phyloP scores from a whole-genome alignment of 2,888 invertebrate species.

The Eurytoma californica region DNA sequence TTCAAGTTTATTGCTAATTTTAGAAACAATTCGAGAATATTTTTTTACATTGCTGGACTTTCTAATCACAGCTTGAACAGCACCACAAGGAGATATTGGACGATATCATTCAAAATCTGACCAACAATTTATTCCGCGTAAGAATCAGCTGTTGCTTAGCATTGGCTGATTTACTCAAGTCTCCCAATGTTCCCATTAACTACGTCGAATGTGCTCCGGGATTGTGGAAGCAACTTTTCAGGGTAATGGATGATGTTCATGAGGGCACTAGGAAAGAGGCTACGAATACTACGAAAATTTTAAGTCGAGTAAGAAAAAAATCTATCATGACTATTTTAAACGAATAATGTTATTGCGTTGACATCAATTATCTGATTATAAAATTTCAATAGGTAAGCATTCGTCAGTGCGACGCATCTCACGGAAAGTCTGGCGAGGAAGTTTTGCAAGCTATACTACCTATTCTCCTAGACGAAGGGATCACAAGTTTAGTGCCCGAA shows the following conservation, averaged over 20 bases:
- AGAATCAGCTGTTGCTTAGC: constrained; percentile 94
- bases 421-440: constrained; percentile 85
- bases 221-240: constrained; percentile 88
- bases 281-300: constrained; percentile 81
- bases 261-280: constrained; percentile 89
- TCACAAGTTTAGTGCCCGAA: constrained; percentile 86
- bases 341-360: no score
- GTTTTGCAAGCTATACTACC: constrained; percentile 87
- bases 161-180: constrained; percentile 85
- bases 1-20: constrained; percentile 26
- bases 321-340: background rate
- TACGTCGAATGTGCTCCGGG: constrained; percentile 75
- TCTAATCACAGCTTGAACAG: constrained; percentile 81
- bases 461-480: constrained; percentile 86
- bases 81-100: constrained; percentile 88
- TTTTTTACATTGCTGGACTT: constrained; percentile 14
- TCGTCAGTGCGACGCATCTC: constrained; percentile 81
- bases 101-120: constrained; percentile 88
- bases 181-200: constrained; percentile 67
- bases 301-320: constrained; percentile 81
- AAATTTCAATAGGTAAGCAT: constrained; percentile 80
- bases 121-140: constrained; percentile 90
- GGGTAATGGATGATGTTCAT: constrained; percentile 96
- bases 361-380: constrained; percentile 10
- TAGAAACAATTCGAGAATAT: constrained; percentile 51